Evolutionary conservation across 2,113 vertebrate species (phyloP).

Genomic region (Mirounga angustirostris): DNA sequence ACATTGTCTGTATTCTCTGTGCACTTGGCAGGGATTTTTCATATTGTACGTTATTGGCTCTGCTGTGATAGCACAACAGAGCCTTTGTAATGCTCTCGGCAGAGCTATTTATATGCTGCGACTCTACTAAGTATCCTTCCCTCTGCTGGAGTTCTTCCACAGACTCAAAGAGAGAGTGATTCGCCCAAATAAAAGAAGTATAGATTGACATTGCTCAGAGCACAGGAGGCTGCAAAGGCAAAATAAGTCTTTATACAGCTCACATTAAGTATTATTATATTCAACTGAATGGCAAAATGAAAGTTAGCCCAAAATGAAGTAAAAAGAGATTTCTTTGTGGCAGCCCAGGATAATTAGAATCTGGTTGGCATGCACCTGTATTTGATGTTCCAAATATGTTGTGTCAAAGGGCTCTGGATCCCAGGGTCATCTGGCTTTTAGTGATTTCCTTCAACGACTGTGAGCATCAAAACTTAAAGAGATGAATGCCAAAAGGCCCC

Average conservation of each 20-base stretch:
- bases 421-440: not conserved
- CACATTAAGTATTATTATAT: conserved; percentile 64
- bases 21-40: conserved; percentile 85
- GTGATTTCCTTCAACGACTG: conserved; percentile 1
- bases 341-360: conserved; percentile 65
- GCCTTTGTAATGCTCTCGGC: conserved; percentile 81
- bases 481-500: not conserved
- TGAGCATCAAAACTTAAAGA: conserved; percentile 35
- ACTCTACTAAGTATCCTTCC: conserved; percentile 80
- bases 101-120: conserved; percentile 76
- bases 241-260: conserved; percentile 72
- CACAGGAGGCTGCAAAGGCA: conserved; percentile 61
- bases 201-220: conserved; percentile 63
- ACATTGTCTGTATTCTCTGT: conserved; percentile 80
- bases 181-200: conserved; percentile 72
- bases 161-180: conserved; percentile 76
- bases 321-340: conserved; percentile 42
- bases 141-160: conserved; percentile 76
- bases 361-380: conserved; percentile 41
- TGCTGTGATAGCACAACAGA: conserved; percentile 84
- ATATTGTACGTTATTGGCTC: conserved; percentile 85
- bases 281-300: conserved; percentile 75
- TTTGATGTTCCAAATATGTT: conserved; percentile 21
- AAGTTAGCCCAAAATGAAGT: conserved; percentile 64
- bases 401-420: not conserved